Conservation (phyloP, 1,140 invertebrate genomes). For the Sinella curviseta region DNA sequence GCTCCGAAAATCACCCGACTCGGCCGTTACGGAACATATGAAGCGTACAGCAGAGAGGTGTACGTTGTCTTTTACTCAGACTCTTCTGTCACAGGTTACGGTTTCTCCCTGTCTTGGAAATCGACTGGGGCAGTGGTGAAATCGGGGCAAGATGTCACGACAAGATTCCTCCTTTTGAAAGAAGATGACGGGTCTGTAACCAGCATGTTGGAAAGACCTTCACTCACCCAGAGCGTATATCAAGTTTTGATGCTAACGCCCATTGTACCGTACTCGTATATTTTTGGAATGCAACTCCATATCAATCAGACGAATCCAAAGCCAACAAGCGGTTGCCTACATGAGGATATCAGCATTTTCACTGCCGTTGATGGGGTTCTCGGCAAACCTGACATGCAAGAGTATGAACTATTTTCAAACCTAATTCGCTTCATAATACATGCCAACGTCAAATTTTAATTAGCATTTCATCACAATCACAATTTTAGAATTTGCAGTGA, state of each 20-base stretch:
- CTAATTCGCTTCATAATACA: background rate
- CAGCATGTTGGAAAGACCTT: background rate
- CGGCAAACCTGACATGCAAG: background rate
- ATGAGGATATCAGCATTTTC: background rate
- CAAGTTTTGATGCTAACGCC: background rate
- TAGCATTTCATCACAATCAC: too few relatives aligned
- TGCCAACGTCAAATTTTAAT: background rate
- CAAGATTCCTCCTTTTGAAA: background rate
- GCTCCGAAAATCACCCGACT: background rate
- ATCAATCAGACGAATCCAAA: background rate
- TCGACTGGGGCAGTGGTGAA: background rate
- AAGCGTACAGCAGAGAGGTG: background rate
- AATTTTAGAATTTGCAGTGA: background rate
- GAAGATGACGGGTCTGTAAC: background rate
- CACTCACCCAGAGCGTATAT: background rate
- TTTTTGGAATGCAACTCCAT: background rate
- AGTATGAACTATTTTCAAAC: background rate
- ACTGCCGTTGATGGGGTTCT: background rate
- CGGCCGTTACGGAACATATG: background rate
- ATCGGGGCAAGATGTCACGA: conserved; percentile 1
- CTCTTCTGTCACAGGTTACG: conserved; percentile 1
- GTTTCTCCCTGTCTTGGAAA: background rate
- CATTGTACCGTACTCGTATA: background rate
- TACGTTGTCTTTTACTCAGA: conserved; percentile 15
- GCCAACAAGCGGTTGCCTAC: background rate